Evolutionary conservation across 2,113 vertebrate species (phyloP).

Genomic region (Ascaphus truei): DNA sequence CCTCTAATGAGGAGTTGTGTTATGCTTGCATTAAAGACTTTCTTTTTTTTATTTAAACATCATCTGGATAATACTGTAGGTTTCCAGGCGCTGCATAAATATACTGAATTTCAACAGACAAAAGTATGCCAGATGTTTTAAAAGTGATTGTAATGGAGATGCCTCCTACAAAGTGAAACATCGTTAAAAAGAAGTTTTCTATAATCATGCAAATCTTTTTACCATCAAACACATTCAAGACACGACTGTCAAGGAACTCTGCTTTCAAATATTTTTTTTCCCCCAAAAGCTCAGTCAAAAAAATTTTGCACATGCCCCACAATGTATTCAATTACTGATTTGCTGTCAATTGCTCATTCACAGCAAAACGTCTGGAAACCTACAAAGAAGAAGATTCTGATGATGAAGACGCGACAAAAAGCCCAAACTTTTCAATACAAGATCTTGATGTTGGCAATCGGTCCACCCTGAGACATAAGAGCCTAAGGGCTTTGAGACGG

Average conservation of each 20-base stretch:
- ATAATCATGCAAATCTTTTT: not conserved
- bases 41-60: not conserved
- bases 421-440: slow-evolving; percentile 46
- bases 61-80: not conserved
- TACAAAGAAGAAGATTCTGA: slow-evolving; percentile 57
- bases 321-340: not conserved
- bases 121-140: slow-evolving; percentile 1
- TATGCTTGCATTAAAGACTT: not conserved
- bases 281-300: not conserved
- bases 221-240: not conserved
- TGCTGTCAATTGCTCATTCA: slow-evolving; percentile 25
- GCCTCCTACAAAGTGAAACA: not conserved
- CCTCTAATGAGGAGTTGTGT: not conserved
- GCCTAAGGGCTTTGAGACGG: slow-evolving; percentile 43
- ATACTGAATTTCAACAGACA: not conserved
- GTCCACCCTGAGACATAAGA: not conserved
- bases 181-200: not conserved
- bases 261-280: not conserved
- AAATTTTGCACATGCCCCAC: not conserved
- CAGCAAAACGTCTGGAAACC: slow-evolving; percentile 65
- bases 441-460: slow-evolving; percentile 5
- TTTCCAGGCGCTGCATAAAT: not conserved
- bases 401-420: slow-evolving; percentile 48
- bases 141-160: not conserved
- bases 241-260: not conserved